Evolutionary conservation across 2,113 vertebrate genomes (phyloP), one percentile per base, ranked within the genome.

Genomic region (Mohoua ochrocephala): DNA sequence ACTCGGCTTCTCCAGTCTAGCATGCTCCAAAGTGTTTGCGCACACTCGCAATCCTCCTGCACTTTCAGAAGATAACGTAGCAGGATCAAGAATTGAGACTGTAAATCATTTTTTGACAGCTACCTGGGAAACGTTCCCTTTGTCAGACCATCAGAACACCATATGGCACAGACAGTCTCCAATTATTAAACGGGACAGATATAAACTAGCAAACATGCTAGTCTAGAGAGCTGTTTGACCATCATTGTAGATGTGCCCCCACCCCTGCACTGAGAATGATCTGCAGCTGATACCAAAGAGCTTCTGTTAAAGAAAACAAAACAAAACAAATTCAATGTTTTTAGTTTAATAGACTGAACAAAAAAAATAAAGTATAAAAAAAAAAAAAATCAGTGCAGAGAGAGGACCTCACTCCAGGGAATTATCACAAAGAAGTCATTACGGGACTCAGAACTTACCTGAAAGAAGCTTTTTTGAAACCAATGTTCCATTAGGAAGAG

Each of bases 271-370:
- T 98, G 98, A 98, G 91, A 98, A 97, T 97, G 96, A 98, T 97
- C 97, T 98, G 98, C 97, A 98, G 98, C 97, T 98, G 97, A 94
- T 98, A 98, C 60, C 97, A 98, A 98, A 98, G 97, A 98, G 97
- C 96, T 98, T 98, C 98, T 98, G 98, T 98, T 98, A 98, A 98
- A 97, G 82, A 98, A 98, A 98, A 98, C 97, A 98, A 98, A 98
- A 97, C 97, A 98, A 98, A 98, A 96, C 97, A 97, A 98, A 98
- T 98, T 97, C 97, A 97, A 92, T 97, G 97, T 56, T 98, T 97
- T 98, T 96, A 98, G 93, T 98, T 98, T 98, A 97, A 98, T 95
- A 98, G 88, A 97, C 91, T 97, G 90, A 97, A 97, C 85, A 65
- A 97, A 88, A 95, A 95, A 96, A 88, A 93, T 35, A 71, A 91